These are phyloP conservation scores for Koerneria pararmatus DNA, from an alignment of 2,888 invertebrate species.

Conservation along the genomic window DNA sequence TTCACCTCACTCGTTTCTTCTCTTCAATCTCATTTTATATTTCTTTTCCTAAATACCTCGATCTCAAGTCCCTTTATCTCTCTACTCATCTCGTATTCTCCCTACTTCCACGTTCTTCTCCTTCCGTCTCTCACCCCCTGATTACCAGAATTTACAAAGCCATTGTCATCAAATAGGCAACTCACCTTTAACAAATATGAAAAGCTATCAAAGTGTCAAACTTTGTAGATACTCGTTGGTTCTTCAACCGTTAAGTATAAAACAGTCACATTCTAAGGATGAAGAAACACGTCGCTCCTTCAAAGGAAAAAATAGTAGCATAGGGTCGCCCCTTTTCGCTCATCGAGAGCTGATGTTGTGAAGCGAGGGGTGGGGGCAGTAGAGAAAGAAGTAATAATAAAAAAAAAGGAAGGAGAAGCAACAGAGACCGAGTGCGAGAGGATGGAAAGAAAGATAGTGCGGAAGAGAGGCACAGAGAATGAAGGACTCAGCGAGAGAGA, in stretches of 20 bases:
- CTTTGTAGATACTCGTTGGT: too few relatives aligned
- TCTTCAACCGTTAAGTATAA: too few relatives aligned
- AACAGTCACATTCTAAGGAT: too few relatives aligned
- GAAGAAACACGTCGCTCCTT: too few relatives aligned
- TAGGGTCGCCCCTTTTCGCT: background rate
- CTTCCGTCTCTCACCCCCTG: background rate
- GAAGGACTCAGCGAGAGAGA: constrained; percentile 3
- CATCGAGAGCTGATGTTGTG: background rate
- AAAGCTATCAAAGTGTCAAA: too few relatives aligned
- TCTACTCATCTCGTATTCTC: background rate
- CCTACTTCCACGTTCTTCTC: background rate
- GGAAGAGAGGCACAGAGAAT: too few relatives aligned
- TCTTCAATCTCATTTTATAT: background rate
- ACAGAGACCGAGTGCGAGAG: too few relatives aligned
- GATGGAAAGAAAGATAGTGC: too few relatives aligned
- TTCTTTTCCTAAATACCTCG: background rate
- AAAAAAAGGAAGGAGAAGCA: too few relatives aligned
- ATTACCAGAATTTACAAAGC: constrained; percentile 1
- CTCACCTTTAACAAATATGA: too few relatives aligned
- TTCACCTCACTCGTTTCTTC: background rate
- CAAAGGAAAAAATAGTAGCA: too few relatives aligned
- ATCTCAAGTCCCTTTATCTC: background rate
- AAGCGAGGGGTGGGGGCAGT: background rate
- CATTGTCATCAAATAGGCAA: background rate
- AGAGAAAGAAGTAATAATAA: background rate